Conservation (phyloP, 2,797 vertebrate species). For the Todus mexicanus region DNA sequence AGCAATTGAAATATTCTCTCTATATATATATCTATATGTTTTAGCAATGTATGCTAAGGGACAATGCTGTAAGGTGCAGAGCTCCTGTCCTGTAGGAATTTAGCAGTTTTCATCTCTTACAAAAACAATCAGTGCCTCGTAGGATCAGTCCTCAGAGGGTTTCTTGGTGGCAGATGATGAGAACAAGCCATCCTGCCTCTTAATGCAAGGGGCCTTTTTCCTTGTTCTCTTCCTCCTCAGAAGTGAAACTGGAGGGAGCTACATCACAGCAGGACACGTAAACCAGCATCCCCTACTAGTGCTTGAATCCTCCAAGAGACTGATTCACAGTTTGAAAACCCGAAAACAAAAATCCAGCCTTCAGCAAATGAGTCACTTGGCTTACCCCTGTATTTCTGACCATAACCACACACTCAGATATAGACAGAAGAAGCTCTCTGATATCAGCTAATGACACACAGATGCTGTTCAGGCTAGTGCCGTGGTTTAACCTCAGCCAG, state of each 20-base stretch:
- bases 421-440: background rate
- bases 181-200: background rate
- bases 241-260: background rate
- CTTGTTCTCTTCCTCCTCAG: background rate
- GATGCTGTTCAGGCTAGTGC: background rate
- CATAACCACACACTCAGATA: background rate
- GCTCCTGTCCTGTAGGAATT: background rate
- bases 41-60: background rate
- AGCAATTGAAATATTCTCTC: background rate
- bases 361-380: background rate
- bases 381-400: background rate
- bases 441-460: background rate
- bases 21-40: too few relatives aligned
- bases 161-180: background rate
- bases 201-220: background rate
- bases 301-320: background rate
- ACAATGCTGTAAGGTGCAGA: background rate
- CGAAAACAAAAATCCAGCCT: background rate
- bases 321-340: background rate
- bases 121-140: background rate
- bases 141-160: background rate
- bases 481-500: background rate
- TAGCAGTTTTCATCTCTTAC: background rate
- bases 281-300: background rate
- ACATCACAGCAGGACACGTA: accelerated